Conservation (phyloP, 2,888 invertebrate genomes). For the Nasonovia ribisnigri region DNA sequence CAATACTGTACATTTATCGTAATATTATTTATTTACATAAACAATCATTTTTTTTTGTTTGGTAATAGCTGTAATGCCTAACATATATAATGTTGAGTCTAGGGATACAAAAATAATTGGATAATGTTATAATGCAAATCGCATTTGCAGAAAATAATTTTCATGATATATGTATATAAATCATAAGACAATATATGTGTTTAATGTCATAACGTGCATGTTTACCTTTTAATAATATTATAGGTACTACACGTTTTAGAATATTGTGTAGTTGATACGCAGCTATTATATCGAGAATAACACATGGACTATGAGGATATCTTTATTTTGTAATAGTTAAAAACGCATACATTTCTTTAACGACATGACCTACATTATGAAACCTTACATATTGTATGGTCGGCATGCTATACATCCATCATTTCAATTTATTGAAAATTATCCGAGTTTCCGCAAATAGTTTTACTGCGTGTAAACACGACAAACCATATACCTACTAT, state of each 20-base stretch:
- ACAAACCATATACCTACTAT: background rate
- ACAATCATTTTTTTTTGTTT: background rate
- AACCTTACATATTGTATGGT: conserved; percentile 36
- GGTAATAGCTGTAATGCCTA: background rate
- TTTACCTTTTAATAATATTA: conserved; percentile 42
- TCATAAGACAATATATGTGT: background rate
- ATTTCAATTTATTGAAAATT: conserved; percentile 62
- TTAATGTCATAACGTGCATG: conserved; percentile 16
- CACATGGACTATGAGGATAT: background rate
- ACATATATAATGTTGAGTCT: background rate
- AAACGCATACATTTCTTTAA: conserved; percentile 35
- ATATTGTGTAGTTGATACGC: background rate
- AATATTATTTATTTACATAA: background rate
- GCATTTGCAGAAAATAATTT: conserved; percentile 4
- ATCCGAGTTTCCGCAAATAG: conserved; percentile 26
- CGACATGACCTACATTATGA: conserved; percentile 58
- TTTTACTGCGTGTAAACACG: conserved; percentile 55
- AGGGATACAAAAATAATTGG: background rate
- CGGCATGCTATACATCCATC: conserved; percentile 11
- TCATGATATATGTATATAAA: background rate
- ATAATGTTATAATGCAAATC: background rate
- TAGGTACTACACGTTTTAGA: background rate
- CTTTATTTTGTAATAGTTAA: conserved; percentile 18
- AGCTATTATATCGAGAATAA: background rate
- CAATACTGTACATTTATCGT: background rate